Evolutionary conservation across 2,888 invertebrate genomes (phyloP).

Genomic region (Poecilus cupreus): DNA sequence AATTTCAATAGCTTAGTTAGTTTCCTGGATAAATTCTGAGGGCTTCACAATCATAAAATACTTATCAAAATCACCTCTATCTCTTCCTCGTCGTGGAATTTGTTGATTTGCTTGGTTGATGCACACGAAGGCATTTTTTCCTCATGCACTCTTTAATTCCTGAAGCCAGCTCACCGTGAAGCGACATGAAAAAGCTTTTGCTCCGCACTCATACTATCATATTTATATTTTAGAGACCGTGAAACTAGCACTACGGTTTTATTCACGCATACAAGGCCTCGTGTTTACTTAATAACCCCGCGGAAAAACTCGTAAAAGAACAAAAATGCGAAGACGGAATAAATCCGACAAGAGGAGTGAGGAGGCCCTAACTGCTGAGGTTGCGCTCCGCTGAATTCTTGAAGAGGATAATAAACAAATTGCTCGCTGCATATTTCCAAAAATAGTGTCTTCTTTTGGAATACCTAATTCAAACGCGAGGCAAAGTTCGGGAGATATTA

Average conservation of each 20-base stretch:
- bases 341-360: conserved; percentile 13
- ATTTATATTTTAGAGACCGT: conserved; percentile 58
- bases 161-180: conserved; percentile 50
- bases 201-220: conserved; percentile 53
- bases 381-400: not conserved
- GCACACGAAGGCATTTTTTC: conserved; percentile 44
- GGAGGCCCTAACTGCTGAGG: conserved; percentile 15
- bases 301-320: conserved; percentile 39
- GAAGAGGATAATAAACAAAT: conserved; percentile 11
- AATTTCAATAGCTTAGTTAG: too few species aligned
- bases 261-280: conserved; percentile 42
- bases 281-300: conserved; percentile 47
- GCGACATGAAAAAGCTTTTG: conserved; percentile 56
- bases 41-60: too few species aligned
- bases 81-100: not conserved
- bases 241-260: conserved; percentile 54
- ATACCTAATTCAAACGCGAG: too few species aligned
- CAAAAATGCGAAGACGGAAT: conserved; percentile 26
- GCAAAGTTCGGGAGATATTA: too few species aligned
- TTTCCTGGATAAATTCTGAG: too few species aligned
- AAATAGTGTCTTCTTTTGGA: too few species aligned
- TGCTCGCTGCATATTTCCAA: too few species aligned
- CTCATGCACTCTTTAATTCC: conserved; percentile 45
- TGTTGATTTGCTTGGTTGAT: not conserved
- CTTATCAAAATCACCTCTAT: too few species aligned